Base-by-base conservation (phyloP, 2,888 invertebrate species). In the Lordiphosa fenestrarum region DNA sequence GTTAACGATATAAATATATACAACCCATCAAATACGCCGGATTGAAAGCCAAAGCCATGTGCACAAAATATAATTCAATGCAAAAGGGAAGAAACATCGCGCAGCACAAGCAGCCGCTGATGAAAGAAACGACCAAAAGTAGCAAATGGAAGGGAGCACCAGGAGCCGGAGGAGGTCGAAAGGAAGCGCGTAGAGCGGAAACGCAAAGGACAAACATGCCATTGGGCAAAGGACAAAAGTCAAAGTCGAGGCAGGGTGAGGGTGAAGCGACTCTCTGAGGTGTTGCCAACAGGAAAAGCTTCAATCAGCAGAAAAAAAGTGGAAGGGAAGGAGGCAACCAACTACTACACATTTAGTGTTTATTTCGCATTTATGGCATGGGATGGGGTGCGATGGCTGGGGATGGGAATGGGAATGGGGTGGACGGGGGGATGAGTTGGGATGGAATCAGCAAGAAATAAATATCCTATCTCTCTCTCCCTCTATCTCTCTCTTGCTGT, bases 391-490 rank as follows among this genome's bases (percentile, higher is more conserved):
- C 7, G 10, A 19, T 35, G 25, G 42, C 6, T 10, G 5, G 7
- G 12, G 30, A 23, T 33, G 4, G 13, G 25, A 25, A 15, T 15
- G 15, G 15, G 13, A 6, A 25, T 25, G 25, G 25, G 50, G 49
- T 51, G 19, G 25, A 25, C 6, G 6, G 19, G 42, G 19, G 42
- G 58, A n/a, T 25, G 48, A 39, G 44, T 41, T 35, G 51, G 81
- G 81, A 80, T 81, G 77, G 77, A 76, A 81, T 76, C 84, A 81
- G 84, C 76, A 77, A 73, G 82, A 84, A 76, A 84, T 77, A 77
- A 77, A 77, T 77, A 77, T 30, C 25, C 25, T 13, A 25, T 15
- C 13, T 30, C 42, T 10, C 9, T 25, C 12, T 41, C 25, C 2
- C 25, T 23, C 41, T 25, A 5, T 12, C 25, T n/a, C 42, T 15